These are phyloP conservation scores for Baryphthengus martii DNA, from an alignment of 2,113 vertebrate species.

Conservation along the genomic window DNA sequence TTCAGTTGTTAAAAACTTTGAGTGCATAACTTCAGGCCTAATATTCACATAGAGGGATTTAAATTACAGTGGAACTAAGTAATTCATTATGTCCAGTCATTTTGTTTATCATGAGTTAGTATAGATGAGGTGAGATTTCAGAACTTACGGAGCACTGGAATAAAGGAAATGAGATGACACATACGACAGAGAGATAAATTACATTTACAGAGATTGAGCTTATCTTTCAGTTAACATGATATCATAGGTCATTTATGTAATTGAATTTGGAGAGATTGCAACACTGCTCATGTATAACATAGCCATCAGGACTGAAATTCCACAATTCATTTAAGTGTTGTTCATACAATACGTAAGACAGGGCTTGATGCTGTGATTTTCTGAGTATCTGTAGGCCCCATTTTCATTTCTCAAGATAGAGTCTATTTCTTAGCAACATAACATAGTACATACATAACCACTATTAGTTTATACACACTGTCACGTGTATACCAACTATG, in stretches of 20 bases:
- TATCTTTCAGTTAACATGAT: neutral
- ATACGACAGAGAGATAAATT: neutral
- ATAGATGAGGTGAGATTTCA: neutral
- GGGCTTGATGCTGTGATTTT: neutral
- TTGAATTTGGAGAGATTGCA: neutral
- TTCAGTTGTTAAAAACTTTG: constrained; percentile 18
- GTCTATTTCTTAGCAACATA: neutral
- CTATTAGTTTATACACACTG: neutral
- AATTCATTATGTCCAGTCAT: neutral
- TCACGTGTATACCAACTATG: neutral
- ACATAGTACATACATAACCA: neutral
- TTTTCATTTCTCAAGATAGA: neutral
- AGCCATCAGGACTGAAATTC: neutral
- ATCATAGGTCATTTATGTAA: neutral
- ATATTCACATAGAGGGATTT: neutral
- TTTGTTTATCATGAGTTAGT: neutral
- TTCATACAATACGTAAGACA: neutral
- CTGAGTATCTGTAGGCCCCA: neutral
- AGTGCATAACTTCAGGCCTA: neutral
- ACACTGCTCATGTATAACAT: neutral
- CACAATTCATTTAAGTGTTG: neutral
- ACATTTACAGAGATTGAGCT: neutral
- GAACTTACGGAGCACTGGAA: neutral
- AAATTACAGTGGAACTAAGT: neutral
- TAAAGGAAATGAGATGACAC: neutral